Conservation (phyloP, 2,797 vertebrate species). For the Tiaroga cobitis region DNA sequence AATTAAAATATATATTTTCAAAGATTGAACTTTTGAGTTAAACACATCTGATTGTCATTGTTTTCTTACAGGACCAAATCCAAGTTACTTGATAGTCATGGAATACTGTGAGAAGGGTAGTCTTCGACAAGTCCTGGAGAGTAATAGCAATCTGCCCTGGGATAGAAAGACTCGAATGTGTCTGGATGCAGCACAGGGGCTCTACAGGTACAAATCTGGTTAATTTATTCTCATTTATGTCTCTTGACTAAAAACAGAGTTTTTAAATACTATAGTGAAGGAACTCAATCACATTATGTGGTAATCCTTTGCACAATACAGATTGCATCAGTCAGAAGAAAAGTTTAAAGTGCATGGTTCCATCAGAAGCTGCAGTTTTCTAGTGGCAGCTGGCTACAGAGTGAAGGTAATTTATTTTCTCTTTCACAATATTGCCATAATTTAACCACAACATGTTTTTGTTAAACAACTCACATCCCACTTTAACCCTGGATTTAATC, state of each 20-base stretch:
- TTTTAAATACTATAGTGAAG: too few relatives aligned
- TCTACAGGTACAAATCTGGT: constrained; percentile 80
- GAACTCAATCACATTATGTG: background rate
- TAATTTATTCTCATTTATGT: background rate
- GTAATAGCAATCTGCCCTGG: constrained; percentile 71
- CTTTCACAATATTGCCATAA: background rate
- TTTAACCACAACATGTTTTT: background rate
- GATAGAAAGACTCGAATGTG: constrained; percentile 76
- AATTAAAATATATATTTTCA: background rate
- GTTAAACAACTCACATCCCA: background rate
- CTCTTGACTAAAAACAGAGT: background rate
- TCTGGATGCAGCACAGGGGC: constrained; percentile 81
- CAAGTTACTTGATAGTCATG: constrained; percentile 85
- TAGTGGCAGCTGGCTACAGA: constrained; percentile 81
- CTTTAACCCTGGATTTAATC: background rate
- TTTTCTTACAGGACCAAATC: constrained; percentile 68
- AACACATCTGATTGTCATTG: background rate
- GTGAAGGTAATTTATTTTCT: constrained; percentile 80
- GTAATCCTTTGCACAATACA: constrained; percentile 58
- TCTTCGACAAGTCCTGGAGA: constrained; percentile 82
- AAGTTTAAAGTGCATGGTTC: constrained; percentile 82
- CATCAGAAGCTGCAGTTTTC: constrained; percentile 86
- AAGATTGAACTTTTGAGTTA: background rate
- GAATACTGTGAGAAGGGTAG: constrained; percentile 88
- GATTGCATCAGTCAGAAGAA: constrained; percentile 83